Base-by-base conservation (phyloP, 1,140 invertebrate genomes). In the Pachyrhynchus sulphureomaculatus region DNA sequence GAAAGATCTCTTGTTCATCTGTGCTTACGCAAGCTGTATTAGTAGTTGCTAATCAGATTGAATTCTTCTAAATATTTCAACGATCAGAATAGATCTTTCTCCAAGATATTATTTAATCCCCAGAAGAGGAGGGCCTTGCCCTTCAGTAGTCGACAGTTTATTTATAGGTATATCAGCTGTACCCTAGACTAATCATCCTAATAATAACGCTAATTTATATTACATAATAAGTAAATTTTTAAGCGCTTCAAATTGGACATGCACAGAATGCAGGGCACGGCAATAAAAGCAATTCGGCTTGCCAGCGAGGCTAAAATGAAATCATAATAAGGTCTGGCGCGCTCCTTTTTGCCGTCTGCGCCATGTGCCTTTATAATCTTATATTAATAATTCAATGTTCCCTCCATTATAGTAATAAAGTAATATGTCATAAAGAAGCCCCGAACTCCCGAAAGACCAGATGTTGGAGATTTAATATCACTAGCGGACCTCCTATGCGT, bases 301-400 rank as follows among this genome's bases (percentile, higher is more conserved):
- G 55, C n/a, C 44, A n/a, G n/a, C n/a, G 41, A 58, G 13, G 42
- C 48, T 52, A 53, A 64, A 69, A 69, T 63, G 68, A 54, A 63
- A 69, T 68, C 68, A 68, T 69, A 68, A 63, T 68, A 66, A 62
- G 62, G 52, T 58, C 48, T 47, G 61, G 61, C 63, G 58, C 63
- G 58, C 37, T 61, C 55, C 56, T 69, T 64, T 66, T 69, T 64
- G 65, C 61, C 68, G 64, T 54, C 64, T 45, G 67, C 69, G 67
- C 68, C 70, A 71, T 69, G 64, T 69, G 68, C 67, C 62, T 66
- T 71, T 68, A 71, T 75, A 74, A 75, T 75, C 72, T 75, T 75
- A 75, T 75, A 75, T 75, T 75, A 75, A 75, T 75, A 75, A 75
- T 75, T 75, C 73, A 75, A 75, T 75, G 72, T 72, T 68, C 73